A percentile compares a stretch with the other conserved stretches of the same genome.
These are phyloP conservation scores for Meloe dianella DNA, from an alignment of 2,888 invertebrate genomes.

Conservation along the genomic window DNA sequence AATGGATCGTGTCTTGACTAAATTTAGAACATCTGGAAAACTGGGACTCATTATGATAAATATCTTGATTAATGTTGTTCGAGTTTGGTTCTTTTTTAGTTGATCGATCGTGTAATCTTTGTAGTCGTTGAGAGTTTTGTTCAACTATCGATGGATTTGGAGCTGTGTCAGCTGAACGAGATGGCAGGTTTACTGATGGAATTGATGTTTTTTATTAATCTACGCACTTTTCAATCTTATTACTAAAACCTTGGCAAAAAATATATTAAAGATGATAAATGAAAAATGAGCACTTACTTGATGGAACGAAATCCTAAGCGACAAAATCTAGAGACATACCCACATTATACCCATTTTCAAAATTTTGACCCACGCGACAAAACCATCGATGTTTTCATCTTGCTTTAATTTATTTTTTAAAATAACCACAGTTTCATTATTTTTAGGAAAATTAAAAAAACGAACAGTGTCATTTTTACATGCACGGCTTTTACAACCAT, in stretches of 20 bases:
- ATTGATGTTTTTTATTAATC: background rate
- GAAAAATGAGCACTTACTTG: background rate
- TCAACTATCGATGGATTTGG: too few relatives aligned
- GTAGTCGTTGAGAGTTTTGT: too few relatives aligned
- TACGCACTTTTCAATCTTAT: background rate
- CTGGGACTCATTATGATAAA: too few relatives aligned
- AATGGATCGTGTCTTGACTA: too few relatives aligned
- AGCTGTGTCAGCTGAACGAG: too few relatives aligned
- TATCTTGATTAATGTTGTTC: too few relatives aligned
- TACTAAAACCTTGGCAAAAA: too few relatives aligned
- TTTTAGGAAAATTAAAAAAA: slow-evolving; percentile 9
- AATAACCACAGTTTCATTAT: slow-evolving; percentile 1
- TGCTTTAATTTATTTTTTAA: slow-evolving; percentile 1
- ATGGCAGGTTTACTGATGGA: background rate
- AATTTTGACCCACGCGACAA: slow-evolving; percentile 1
- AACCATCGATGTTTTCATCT: background rate
- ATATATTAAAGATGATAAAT: too few relatives aligned
- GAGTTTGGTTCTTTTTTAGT: too few relatives aligned
- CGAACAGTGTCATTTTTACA: background rate
- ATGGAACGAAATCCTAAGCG: slow-evolving; percentile 12
- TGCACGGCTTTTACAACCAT: slow-evolving; percentile 10
- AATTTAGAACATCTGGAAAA: too few relatives aligned
- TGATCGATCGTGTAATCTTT: too few relatives aligned
- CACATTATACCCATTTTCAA: slow-evolving; percentile 8
- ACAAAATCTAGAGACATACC: slow-evolving; percentile 16